Evolutionary conservation across 2,888 invertebrate species (phyloP), one percentile per base, ranked within the genome.

Genomic region (Scaptomyza cyrtandrae): DNA sequence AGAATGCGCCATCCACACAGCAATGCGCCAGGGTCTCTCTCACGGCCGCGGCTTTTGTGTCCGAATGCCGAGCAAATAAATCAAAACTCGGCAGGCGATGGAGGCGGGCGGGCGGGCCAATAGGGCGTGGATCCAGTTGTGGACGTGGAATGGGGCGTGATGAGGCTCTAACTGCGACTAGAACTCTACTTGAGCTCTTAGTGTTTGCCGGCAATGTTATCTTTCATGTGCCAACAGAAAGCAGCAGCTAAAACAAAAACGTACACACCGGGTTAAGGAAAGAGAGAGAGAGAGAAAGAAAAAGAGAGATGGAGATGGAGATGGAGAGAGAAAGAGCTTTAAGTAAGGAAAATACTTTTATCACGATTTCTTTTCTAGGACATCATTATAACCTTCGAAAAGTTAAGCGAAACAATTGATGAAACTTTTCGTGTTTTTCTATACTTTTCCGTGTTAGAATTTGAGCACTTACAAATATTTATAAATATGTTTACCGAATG

Each of bases 41-140:
- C 10, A 49, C 33, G 60, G 61, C 39, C 65, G 78, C 82, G 66
- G 82, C 79, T 61, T 79, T 86, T 80, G 80, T 80, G 83, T 63
- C 76, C 70, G 72, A 72, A 72, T 71, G 65, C 63, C 55, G 55
- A 33, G 57, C 66, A 84, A 80, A 81, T 81, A 86, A 81, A 86
- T 81, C 87, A 81, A 81, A 81, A 73, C 69, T 71, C 68, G 62
- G 56, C 66, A 65, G 69, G 31, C 64, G 29, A 48, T 14, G 54
- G 37, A 52, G 39, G 54, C 19, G 62, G 57, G 31, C 16, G 16
- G 16, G 3, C 10, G 41, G 46, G 48, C 33, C 44, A 59, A 41
- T 60, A 37, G 61, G 75, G 65, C 33, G 52, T 64, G 66, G 27
- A 50, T 49, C 39, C 45, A 41, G 16, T 41, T 16, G 16, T 3